These are phyloP conservation scores for Megaceryle torquata DNA, from an alignment of 2,113 vertebrate species.

Conservation along the genomic window DNA sequence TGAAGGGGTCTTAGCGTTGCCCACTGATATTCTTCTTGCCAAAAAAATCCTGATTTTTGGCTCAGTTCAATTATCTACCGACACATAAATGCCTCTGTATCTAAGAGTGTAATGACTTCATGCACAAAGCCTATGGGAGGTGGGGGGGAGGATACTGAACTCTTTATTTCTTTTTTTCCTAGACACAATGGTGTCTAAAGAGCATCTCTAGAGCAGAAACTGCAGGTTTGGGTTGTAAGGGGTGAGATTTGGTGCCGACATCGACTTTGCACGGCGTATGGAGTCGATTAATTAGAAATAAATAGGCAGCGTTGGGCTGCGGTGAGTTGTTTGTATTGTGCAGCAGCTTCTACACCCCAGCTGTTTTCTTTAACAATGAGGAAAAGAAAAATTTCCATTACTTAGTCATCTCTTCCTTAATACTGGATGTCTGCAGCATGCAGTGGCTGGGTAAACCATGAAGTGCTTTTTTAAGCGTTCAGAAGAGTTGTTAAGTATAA, in stretches of 20 bases:
- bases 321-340: background rate
- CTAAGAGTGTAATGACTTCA: background rate
- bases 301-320: background rate
- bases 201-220: background rate
- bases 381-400: background rate
- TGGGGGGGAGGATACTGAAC: background rate
- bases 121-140: background rate
- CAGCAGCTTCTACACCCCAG: background rate
- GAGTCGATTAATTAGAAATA: background rate
- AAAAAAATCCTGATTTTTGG: background rate
- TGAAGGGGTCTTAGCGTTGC: background rate
- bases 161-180: background rate
- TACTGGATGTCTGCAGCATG: background rate
- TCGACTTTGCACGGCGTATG: background rate
- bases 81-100: background rate
- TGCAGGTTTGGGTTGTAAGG: background rate
- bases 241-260: background rate
- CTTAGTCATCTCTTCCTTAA: background rate
- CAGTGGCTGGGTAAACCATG: background rate
- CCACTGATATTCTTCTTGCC: background rate
- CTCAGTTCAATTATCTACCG: background rate
- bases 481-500: background rate
- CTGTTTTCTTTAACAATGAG: constrained; percentile 25
- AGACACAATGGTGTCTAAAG: background rate
- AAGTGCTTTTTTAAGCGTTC: background rate